Evolutionary conservation across 2,888 invertebrate genomes (phyloP).

Genomic region (Synanthedon andrenaeformis): DNA sequence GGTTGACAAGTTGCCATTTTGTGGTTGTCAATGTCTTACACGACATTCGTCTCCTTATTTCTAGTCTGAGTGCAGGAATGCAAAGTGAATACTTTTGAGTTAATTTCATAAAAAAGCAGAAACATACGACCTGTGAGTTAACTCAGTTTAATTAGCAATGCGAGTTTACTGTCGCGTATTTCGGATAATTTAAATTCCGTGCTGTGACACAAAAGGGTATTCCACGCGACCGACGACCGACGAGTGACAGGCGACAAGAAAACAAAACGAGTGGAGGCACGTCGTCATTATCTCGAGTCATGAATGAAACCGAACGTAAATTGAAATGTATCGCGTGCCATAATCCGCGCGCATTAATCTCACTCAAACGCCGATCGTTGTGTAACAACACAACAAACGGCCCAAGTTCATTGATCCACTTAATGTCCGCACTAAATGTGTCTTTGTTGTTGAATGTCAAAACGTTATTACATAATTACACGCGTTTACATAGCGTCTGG

Average conservation of each 20-base stretch:
- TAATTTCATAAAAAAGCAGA: no score
- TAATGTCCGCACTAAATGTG: slow-evolving; percentile 65
- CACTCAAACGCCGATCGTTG: slow-evolving; percentile 66
- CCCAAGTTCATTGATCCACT: slow-evolving; percentile 71
- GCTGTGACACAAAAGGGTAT: neutral
- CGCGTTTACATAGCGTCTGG: slow-evolving; percentile 40
- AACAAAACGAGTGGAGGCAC: slow-evolving; percentile 54
- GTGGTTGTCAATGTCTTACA: no score
- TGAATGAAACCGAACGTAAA: slow-evolving; percentile 69
- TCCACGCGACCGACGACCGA: slow-evolving; percentile 18
- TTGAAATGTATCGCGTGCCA: slow-evolving; percentile 70
- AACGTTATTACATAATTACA: slow-evolving; percentile 63
- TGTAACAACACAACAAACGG: slow-evolving; percentile 60
- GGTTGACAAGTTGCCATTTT: no score
- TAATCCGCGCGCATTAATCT: slow-evolving; percentile 69
- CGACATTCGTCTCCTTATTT: no score
- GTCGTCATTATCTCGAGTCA: slow-evolving; percentile 60
- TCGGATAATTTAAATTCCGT: neutral
- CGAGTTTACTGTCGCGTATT: neutral
- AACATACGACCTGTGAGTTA: neutral
- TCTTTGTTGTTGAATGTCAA: slow-evolving; percentile 64
- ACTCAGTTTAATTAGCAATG: neutral
- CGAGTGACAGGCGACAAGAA: slow-evolving; percentile 32
- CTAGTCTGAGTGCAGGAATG: no score
- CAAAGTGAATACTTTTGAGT: no score